Evolutionary conservation across 1,140 invertebrate genomes (phyloP).

Genomic region (Wiebesia pumilae): DNA sequence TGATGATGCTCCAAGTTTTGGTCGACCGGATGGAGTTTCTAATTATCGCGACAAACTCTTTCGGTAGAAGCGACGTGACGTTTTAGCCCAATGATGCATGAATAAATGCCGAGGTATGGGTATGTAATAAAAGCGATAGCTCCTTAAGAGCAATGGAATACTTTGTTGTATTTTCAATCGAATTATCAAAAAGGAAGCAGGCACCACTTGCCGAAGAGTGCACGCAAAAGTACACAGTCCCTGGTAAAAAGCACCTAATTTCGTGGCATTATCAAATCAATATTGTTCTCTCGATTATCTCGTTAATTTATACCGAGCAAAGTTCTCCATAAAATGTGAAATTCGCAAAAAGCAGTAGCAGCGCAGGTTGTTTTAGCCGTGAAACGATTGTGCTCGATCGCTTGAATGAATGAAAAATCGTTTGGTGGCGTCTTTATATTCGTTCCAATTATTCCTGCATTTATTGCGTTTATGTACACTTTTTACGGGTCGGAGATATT

Average conservation of each 20-base stretch:
- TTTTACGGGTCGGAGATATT: background rate
- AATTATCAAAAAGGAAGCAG: too few relatives aligned
- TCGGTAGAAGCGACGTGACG: background rate
- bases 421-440: too few relatives aligned
- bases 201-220: too few relatives aligned
- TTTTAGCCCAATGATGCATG: background rate
- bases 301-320: too few relatives aligned
- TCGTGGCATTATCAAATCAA: too few relatives aligned
- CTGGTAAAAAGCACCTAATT: too few relatives aligned
- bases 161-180: background rate
- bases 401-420: background rate
- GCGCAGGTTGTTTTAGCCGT: too few relatives aligned
- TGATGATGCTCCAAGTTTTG: background rate
- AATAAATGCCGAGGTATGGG: background rate
- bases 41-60: background rate
- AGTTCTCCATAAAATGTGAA: too few relatives aligned
- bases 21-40: background rate
- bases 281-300: too few relatives aligned
- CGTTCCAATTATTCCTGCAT: background rate
- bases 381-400: too few relatives aligned
- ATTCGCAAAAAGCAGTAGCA: background rate
- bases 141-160: background rate
- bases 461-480: background rate
- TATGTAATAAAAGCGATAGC: background rate
- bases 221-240: too few relatives aligned